Conservation (phyloP, 1,140 invertebrate species). For the Cherax quadricarinatus region DNA sequence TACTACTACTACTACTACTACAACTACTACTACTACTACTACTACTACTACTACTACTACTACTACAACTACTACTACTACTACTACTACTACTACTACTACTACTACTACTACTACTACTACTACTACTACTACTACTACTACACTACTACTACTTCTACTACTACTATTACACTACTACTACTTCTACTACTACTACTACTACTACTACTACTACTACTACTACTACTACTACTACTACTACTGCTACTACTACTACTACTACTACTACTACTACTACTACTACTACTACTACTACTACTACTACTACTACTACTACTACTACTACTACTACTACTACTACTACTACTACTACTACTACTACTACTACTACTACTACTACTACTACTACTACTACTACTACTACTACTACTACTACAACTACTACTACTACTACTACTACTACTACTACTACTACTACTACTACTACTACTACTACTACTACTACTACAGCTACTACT, state of each 20-base stretch:
- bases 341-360: not conserved
- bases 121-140: slow-evolving; percentile 15
- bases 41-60: slow-evolving; percentile 4
- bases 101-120: slow-evolving; percentile 2
- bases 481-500: slow-evolving; percentile 7
- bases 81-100: not conserved
- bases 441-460: slow-evolving; percentile 4
- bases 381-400: slow-evolving; percentile 24
- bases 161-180: slow-evolving; percentile 23
- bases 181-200: slow-evolving; percentile 8
- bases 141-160: not conserved
- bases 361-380: not conserved
- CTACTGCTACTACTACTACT: not conserved
- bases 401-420: not conserved
- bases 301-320: not conserved
- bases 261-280: slow-evolving; percentile 1
- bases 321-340: slow-evolving; percentile 1
- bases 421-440: slow-evolving; percentile 2
- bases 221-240: slow-evolving; percentile 4
- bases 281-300: slow-evolving; percentile 20
- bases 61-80: slow-evolving; percentile 17
- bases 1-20: slow-evolving; percentile 2
- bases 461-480: not conserved
- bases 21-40: not conserved
- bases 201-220: not conserved